Conservation (phyloP, 2,797 vertebrate species). For the Nannoperca obscura region DNA sequence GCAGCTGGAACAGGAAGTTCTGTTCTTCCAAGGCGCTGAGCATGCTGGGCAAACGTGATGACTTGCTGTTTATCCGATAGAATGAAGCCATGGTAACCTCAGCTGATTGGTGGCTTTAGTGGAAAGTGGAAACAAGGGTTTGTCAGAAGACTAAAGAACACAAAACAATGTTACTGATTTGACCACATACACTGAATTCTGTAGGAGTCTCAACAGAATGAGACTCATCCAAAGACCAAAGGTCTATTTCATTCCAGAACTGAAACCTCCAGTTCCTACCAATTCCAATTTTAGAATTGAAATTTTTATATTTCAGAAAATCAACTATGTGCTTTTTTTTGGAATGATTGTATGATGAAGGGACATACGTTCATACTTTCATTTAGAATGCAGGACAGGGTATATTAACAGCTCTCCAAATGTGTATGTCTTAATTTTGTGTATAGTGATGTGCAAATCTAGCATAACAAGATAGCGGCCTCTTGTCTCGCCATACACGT, state of each 20-base stretch:
- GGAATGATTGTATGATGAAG: too few species aligned
- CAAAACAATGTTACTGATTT: neutral
- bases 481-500: too few species aligned
- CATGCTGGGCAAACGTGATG: conserved; percentile 86
- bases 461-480: too few species aligned
- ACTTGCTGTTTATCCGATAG: conserved; percentile 83
- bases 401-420: too few species aligned
- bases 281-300: neutral
- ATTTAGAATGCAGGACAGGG: too few species aligned
- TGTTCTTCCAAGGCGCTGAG: conserved; percentile 91
- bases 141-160: neutral
- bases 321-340: too few species aligned
- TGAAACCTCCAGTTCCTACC: neutral
- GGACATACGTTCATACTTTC: too few species aligned
- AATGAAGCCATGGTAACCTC: conserved; percentile 92
- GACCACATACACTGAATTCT: neutral
- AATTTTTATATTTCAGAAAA: too few species aligned
- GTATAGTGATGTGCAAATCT: too few species aligned
- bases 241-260: neutral
- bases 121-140: neutral
- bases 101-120: conserved; percentile 89
- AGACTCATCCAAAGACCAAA: neutral
- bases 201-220: neutral
- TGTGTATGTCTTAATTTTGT: too few species aligned
- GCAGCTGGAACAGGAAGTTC: conserved; percentile 92